These are phyloP conservation scores for Echinarachnius parma DNA, from an alignment of 53 echinoderm and acorn worm species.

Conservation along the genomic window DNA sequence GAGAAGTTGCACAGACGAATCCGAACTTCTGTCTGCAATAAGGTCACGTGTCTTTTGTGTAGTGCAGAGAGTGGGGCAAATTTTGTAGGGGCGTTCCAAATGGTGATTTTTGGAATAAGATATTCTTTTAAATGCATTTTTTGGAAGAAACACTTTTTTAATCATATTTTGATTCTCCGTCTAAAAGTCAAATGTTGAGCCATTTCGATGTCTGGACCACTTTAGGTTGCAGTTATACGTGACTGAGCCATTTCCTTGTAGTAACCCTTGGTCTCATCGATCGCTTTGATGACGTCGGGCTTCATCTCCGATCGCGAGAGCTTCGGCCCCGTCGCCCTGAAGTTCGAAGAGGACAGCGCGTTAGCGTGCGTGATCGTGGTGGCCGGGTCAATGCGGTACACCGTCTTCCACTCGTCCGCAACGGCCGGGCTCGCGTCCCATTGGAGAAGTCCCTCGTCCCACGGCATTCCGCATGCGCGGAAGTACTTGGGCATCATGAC, in stretches of 20 bases:
- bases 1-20: too few species aligned
- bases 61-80: too few species aligned
- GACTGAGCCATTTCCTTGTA: constrained; percentile 32
- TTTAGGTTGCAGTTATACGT: neutral
- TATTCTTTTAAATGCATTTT: too few species aligned
- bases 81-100: too few species aligned
- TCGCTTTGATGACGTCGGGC: constrained; percentile 31
- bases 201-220: too few species aligned
- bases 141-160: too few species aligned
- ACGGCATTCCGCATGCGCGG: constrained; percentile 40
- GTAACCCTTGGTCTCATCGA: constrained; percentile 17
- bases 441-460: constrained; percentile 34
- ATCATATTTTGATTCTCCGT: too few species aligned
- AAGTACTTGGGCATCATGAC: constrained; percentile 48
- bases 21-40: too few species aligned
- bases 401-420: constrained; percentile 12
- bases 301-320: constrained; percentile 18
- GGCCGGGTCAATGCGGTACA: neutral
- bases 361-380: neutral
- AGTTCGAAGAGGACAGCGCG: neutral
- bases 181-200: too few species aligned
- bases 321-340: constrained; percentile 7
- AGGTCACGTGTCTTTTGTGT: too few species aligned
- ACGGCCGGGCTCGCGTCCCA: constrained; percentile 35
- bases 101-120: too few species aligned